Evolutionary conservation across 2,888 invertebrate species (phyloP).

Genomic region (Tenthredo scrophulariae): DNA sequence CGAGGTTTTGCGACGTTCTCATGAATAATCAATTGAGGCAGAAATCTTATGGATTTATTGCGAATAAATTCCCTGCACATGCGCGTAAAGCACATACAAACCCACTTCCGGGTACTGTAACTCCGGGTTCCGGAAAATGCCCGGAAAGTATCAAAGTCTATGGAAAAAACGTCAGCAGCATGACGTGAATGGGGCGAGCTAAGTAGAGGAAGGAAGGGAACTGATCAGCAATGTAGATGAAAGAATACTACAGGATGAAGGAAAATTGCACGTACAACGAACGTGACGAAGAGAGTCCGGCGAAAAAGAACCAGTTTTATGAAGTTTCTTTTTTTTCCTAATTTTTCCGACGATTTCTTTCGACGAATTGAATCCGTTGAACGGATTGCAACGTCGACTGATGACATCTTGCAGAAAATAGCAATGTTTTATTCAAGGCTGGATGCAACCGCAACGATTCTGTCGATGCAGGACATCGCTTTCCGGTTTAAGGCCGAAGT

Average conservation of each 20-base stretch:
- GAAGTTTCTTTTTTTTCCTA: neutral
- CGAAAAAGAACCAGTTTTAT: neutral
- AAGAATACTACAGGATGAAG: neutral
- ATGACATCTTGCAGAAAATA: neutral
- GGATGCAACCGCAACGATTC: neutral
- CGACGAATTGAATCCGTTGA: neutral
- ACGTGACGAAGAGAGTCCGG: neutral
- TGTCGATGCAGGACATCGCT: neutral
- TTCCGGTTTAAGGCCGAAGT: neutral
- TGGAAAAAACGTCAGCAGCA: neutral
- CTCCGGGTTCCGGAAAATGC: neutral
- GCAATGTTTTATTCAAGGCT: conserved; percentile 23
- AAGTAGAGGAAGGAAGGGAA: neutral
- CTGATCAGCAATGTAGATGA: neutral
- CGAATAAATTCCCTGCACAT: neutral
- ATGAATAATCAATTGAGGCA: conserved; percentile 18
- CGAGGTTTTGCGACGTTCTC: neutral
- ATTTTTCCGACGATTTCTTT: neutral
- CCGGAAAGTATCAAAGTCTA: neutral
- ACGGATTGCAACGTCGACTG: neutral
- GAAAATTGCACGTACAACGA: neutral
- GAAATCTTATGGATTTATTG: neutral
- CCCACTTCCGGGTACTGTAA: neutral
- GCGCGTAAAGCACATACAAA: neutral
- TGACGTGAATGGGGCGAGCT: neutral